Percentiles rank a stretch among this genome's conserved stretches.
Evolutionary conservation across 2,113 vertebrate genomes (phyloP).

Genomic region (Syngnathus typhle): DNA sequence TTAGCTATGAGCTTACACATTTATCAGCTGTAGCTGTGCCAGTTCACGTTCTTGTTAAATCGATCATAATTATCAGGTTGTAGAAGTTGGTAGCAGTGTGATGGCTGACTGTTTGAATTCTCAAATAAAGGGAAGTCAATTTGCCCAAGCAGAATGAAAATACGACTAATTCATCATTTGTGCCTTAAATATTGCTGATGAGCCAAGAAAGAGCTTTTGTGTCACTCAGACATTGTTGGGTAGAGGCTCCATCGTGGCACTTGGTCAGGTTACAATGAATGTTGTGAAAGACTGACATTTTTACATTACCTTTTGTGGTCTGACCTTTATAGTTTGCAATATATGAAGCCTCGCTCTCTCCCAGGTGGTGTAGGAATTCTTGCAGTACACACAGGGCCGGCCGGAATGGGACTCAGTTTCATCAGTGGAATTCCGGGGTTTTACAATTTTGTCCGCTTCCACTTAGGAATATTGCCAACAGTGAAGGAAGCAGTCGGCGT

Average conservation of each 20-base stretch:
- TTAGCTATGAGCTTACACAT: not conserved
- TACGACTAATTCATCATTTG: not conserved
- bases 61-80: not conserved
- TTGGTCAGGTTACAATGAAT: not conserved
- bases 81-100: not conserved
- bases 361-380: no score
- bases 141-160: not conserved
- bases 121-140: not conserved
- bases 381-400: no score
- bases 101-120: not conserved
- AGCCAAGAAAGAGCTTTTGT: slow-evolving; percentile 11
- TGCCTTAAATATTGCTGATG: not conserved
- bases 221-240: slow-evolving; percentile 8
- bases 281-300: slow-evolving; percentile 18
- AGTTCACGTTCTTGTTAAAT: not conserved
- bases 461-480: not conserved
- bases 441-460: not conserved
- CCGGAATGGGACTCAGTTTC: no score
- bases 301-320: slow-evolving; percentile 29
- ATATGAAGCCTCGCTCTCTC: not conserved
- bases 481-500: not conserved
- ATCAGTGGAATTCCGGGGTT: no score
- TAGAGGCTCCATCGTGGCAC: slow-evolving; percentile 11
- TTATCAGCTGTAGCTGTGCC: not conserved
- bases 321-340: slow-evolving; percentile 21